Conservation (phyloP, 2,888 invertebrate species). For the Agrochola macilenta region DNA sequence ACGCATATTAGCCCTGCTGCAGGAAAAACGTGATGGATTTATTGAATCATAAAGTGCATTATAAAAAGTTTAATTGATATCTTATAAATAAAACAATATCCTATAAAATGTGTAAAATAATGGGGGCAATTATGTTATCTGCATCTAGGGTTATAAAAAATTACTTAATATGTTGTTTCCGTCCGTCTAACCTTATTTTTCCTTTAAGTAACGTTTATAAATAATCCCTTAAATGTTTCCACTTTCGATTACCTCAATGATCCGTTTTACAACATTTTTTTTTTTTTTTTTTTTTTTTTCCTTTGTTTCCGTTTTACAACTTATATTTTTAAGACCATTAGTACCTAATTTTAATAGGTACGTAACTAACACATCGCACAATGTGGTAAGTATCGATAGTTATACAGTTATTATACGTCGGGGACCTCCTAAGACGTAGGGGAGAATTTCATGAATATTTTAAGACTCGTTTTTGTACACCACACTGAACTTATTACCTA, state of each 20-base stretch:
- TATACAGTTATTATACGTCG: conserved; percentile 36
- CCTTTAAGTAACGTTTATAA: background rate
- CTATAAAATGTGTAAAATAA: background rate
- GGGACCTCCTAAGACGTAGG: conserved; percentile 67
- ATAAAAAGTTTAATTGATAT: background rate
- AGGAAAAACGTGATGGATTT: conserved; percentile 20
- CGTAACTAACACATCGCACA: background rate
- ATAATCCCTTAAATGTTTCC: background rate
- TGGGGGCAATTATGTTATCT: background rate
- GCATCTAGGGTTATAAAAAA: background rate
- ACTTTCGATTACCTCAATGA: background rate
- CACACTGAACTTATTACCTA: conserved; percentile 65
- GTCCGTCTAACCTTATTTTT: background rate
- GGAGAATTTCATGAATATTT: conserved; percentile 81
- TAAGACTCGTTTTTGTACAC: conserved; percentile 67
- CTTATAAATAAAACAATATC: background rate
- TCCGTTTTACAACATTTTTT: no score
- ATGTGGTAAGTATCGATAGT: background rate
- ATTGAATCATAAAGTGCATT: conserved; percentile 1
- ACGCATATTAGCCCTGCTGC: conserved; percentile 37
- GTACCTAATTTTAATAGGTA: background rate
- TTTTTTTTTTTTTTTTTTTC: no score
- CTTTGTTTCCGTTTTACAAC: no score
- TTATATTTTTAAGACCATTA: background rate
- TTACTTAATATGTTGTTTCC: background rate